Conservation (phyloP, 2,797 vertebrate species). For the Gouania willdenowi region DNA sequence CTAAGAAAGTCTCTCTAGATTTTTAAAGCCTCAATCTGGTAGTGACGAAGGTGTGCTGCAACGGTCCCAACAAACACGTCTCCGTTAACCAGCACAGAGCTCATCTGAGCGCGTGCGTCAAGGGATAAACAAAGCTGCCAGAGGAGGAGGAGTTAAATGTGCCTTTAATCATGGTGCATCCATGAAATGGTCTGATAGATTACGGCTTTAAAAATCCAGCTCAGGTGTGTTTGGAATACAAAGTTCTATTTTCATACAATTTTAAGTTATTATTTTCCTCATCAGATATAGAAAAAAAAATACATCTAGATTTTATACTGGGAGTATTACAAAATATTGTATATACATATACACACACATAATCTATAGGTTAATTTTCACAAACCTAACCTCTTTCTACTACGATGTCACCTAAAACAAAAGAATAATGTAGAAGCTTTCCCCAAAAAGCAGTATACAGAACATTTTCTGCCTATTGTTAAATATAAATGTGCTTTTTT, state of each 20-base stretch:
- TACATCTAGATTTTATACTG: slow-evolving; percentile 52
- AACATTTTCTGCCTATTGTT: no score
- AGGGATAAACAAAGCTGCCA: slow-evolving; percentile 9
- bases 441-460: no score
- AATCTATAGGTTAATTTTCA: no score
- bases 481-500: no score
- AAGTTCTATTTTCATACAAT: slow-evolving; percentile 69
- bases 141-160: slow-evolving; percentile 24
- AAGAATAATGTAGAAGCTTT: no score
- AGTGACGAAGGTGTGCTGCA: slow-evolving; percentile 20
- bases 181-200: slow-evolving; percentile 51
- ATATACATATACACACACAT: no score
- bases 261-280: slow-evolving; percentile 48
- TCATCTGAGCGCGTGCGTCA: no score
- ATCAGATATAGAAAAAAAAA: slow-evolving; percentile 33
- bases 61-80: slow-evolving; percentile 3
- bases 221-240: slow-evolving; percentile 66
- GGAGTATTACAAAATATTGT: slow-evolving; percentile 23
- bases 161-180: slow-evolving; percentile 51
- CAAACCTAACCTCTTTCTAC: slow-evolving; percentile 15
- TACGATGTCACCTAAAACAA: slow-evolving; percentile 5
- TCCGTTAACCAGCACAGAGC: no score
- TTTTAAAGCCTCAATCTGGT: slow-evolving; percentile 65
- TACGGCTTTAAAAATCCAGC: slow-evolving; percentile 72
- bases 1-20: slow-evolving; percentile 45